Base-by-base conservation (phyloP, 2,113 vertebrate genomes). In the Tinamus guttatus region DNA sequence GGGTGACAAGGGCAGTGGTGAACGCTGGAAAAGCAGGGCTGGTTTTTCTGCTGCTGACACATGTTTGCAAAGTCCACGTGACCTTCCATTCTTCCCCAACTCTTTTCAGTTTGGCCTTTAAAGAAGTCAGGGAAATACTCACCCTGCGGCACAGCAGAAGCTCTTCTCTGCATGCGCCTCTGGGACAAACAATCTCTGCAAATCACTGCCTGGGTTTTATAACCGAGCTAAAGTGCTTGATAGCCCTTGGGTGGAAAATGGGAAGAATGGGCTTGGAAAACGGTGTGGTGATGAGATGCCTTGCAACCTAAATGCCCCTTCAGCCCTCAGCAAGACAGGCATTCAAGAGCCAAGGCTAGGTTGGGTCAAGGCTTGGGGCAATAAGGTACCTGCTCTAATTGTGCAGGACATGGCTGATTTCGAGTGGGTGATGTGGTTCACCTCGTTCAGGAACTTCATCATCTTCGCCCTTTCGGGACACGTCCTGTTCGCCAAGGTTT, bases 391-490 rank as follows among this genome's bases (percentile, higher is more conserved):
- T 65, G 36, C 90, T 70, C 63, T 96, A 69, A 79, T 92, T 87
- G 83, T 13, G 0, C 96, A 99, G 99, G 99, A 99, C 0, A 97
- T 98, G 4, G 98, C 99, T 0, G 99, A 99, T 90, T 98, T 99
- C 2, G 99, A 99, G 95, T 99, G 99, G 99, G 97, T 99, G 95
- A 99, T 99, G 99, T 99, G 99, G 99, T 99, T 99, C 96, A 99
- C 98, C 73, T 99, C 98, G 1, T 99, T 99, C 98, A 98, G 99
- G 62, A 98, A 98, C 5, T 52, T 99, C 97, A 99, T 99, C 95
- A 28, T 99, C 85, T 99, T 99, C 2, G 98, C 98, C 20, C 98
- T 99, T 52, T 98, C 98, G 0, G 99, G 99, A 22, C 99, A 99
- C 0, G 97, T 99, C 80, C 98, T 99, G 59, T 99, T 99, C 3